Evolutionary conservation across 2,113 vertebrate genomes (phyloP).

Genomic region (Platichthys stellatus): DNA sequence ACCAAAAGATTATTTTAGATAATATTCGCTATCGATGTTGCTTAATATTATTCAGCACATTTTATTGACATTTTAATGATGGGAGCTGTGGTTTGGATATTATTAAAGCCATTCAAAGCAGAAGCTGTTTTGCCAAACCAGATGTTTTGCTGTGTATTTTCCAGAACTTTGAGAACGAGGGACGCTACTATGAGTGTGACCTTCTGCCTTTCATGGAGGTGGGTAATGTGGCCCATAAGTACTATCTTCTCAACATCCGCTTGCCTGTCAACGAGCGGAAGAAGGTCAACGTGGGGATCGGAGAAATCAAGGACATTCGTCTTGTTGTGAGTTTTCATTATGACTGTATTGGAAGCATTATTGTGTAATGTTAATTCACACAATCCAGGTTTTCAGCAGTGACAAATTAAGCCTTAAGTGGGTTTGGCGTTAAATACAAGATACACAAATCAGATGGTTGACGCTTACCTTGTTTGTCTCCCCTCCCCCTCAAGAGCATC

Average conservation of each 20-base stretch:
- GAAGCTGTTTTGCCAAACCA: background rate
- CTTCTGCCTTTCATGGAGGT: slow-evolving; percentile 96
- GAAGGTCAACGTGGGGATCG: slow-evolving; percentile 93
- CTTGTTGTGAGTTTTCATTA: slow-evolving; percentile 85
- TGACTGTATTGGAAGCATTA: background rate
- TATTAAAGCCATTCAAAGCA: background rate
- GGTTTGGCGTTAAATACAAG: background rate
- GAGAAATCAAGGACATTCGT: slow-evolving; percentile 94
- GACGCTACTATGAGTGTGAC: slow-evolving; percentile 93
- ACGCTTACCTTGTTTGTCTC: background rate
- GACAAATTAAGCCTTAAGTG: too few relatives aligned
- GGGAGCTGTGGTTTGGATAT: too few relatives aligned
- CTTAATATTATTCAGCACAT: too few relatives aligned
- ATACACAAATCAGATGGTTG: background rate
- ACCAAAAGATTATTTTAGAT: too few relatives aligned
- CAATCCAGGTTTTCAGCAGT: background rate
- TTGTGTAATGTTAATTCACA: background rate
- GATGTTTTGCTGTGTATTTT: slow-evolving; percentile 14
- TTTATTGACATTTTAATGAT: too few relatives aligned
- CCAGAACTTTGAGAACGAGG: slow-evolving; percentile 90
- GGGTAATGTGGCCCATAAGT: slow-evolving; percentile 94
- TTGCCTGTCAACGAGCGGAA: slow-evolving; percentile 93
- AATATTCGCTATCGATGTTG: too few relatives aligned
- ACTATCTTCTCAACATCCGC: slow-evolving; percentile 96
- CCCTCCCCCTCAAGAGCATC: slow-evolving; percentile 83